Conservation (phyloP, 2,888 invertebrate species). For the Osmoderma eremita region DNA sequence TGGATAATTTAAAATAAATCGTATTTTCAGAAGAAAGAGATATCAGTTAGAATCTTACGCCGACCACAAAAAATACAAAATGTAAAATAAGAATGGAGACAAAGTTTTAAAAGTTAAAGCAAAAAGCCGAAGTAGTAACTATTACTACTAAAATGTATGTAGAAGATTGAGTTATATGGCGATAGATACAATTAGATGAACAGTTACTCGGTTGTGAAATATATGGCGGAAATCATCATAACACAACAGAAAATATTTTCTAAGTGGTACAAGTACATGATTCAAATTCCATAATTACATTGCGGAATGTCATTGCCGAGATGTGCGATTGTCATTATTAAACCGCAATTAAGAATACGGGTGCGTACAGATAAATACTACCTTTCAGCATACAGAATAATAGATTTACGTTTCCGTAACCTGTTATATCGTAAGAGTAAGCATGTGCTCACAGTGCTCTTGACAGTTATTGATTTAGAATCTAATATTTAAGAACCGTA, state of each 20-base stretch:
- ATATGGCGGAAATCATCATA: not conserved
- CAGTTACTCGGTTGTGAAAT: not conserved
- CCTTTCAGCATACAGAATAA: not conserved
- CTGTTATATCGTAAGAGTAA: slow-evolving; percentile 2
- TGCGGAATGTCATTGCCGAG: not conserved
- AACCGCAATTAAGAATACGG: slow-evolving; percentile 15
- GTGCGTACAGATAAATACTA: slow-evolving; percentile 2
- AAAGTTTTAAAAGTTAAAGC: too few relatives aligned
- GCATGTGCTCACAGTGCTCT: not conserved
- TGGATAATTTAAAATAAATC: too few relatives aligned
- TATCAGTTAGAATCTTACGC: too few relatives aligned
- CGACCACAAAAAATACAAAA: too few relatives aligned
- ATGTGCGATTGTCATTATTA: slow-evolving; percentile 13
- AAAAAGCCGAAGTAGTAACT: too few relatives aligned
- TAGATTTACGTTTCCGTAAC: not conserved
- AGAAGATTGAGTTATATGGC: not conserved
- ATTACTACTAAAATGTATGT: not conserved
- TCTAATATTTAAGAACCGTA: slow-evolving; percentile 1
- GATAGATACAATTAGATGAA: slow-evolving; percentile 3
- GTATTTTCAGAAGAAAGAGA: too few relatives aligned
- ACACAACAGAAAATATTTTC: slow-evolving; percentile 11
- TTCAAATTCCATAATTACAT: slow-evolving; percentile 17
- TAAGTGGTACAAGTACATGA: slow-evolving; percentile 4
- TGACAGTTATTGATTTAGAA: slow-evolving; percentile 16
- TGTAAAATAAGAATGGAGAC: too few relatives aligned